Evolutionary conservation across 2,888 invertebrate species (phyloP), one percentile per base, ranked within the genome.

Genomic region (Microplitis deprimator): DNA sequence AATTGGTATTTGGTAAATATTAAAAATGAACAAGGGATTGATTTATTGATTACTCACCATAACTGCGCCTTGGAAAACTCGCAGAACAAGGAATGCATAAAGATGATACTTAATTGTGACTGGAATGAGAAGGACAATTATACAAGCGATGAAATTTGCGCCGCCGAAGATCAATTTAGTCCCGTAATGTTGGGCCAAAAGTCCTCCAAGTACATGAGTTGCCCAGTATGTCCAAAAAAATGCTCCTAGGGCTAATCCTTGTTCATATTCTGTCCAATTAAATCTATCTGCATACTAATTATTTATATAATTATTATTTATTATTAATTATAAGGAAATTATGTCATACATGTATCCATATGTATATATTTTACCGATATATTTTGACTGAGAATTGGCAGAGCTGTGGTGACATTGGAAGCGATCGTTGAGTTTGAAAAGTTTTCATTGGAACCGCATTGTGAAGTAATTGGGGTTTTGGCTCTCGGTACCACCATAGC

Each of bases 141-240:
- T 83, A 8, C 93, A 92, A 0, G 93, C 93, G 1, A 91, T 84
- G 13, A 93, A 91, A 85, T 94, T 92, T 0, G 93, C 91, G 20
- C 92, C 85, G 0, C 94, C 95, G 86, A 94, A 94, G 2, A 95
- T 89, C 68, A 92, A 84, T 87, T 94, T 94, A 0, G 94, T 94
- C 5, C 95, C 95, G 84, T 92, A 93, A 82, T 91, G 92, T 77
- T 91, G 92, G 0, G 94, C 93, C 77, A 94, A 83, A 75, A 93
- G 88, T 61, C 94, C 94, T 38, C 94, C 94, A 0, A 94, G 94
- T 59, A 94, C 89, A 88, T 94, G 94, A 0, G 93, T 92, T 0
- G 92, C 78, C 91, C 94, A 93, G 85, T 94, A 94, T 0, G 94
- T 89, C 92, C 93, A 94, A 87, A 93, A 95, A 85, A 93, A 95